Evolutionary conservation across 2,888 invertebrate species (phyloP).

Genomic region (Lasius fuliginosus): DNA sequence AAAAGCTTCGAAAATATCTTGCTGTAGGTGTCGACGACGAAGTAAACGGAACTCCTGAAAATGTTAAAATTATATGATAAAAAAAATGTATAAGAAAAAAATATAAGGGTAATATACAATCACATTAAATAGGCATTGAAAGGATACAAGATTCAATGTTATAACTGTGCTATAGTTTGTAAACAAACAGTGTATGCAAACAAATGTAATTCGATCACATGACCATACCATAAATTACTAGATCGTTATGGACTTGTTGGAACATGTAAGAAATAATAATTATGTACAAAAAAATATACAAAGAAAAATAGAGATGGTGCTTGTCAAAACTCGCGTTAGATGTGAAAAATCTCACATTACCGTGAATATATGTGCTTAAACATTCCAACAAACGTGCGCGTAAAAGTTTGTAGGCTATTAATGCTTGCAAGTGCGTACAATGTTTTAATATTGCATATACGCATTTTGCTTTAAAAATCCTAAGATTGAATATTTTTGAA

Average conservation of each 20-base stretch:
- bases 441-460: background rate
- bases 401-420: background rate
- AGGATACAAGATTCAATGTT: conserved; percentile 41
- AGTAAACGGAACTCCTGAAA: conserved; percentile 78
- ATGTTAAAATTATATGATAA: conserved; percentile 4
- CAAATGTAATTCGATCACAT: conserved; percentile 43
- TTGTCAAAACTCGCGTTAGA: background rate
- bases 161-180: conserved; percentile 31
- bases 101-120: background rate
- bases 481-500: background rate
- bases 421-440: conserved; percentile 13
- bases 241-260: conserved; percentile 56
- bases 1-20: conserved; percentile 80
- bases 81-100: conserved; percentile 7
- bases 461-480: background rate
- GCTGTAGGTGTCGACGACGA: conserved; percentile 73
- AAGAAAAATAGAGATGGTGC: background rate
- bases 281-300: background rate
- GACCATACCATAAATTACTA: conserved; percentile 34
- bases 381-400: conserved; percentile 8
- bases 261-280: conserved; percentile 70
- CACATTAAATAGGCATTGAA: background rate
- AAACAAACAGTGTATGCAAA: conserved; percentile 27
- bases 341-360: background rate
- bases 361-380: background rate